These are phyloP conservation scores for Orcinus orca DNA, from an alignment of 2,113 vertebrate genomes.

Conservation along the genomic window DNA sequence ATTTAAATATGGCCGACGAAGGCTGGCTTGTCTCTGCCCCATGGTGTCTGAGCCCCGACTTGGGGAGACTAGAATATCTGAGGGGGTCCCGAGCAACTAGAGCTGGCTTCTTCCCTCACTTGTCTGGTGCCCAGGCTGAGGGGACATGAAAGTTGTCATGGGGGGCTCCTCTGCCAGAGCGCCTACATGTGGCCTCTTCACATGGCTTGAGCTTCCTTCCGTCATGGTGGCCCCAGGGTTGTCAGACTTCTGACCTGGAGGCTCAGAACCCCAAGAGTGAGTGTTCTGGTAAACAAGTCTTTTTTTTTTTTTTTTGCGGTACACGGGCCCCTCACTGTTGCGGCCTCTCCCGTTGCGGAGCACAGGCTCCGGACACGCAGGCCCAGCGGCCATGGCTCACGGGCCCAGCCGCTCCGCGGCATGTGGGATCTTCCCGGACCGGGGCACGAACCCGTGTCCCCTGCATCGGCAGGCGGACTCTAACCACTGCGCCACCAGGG, in stretches of 20 bases:
- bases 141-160: no score
- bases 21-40: neutral
- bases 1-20: neutral
- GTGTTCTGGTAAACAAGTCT: neutral
- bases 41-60: neutral
- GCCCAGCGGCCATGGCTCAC: no score
- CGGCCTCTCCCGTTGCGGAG: no score
- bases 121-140: neutral
- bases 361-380: no score
- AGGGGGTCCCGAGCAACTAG: neutral
- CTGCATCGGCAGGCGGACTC: no score
- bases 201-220: neutral
- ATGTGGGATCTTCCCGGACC: no score
- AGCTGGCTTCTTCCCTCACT: neutral
- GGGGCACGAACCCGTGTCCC: no score
- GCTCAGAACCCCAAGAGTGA: neutral
- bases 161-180: accelerated
- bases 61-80: neutral
- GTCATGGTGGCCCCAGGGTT: no score
- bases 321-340: no score
- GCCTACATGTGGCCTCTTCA: accelerated
- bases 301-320: neutral
- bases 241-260: neutral
- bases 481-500: no score
- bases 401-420: accelerated